These are phyloP conservation scores for Phylloscopus whistleri DNA, from an alignment of 2,113 vertebrate species.

Conservation along the genomic window DNA sequence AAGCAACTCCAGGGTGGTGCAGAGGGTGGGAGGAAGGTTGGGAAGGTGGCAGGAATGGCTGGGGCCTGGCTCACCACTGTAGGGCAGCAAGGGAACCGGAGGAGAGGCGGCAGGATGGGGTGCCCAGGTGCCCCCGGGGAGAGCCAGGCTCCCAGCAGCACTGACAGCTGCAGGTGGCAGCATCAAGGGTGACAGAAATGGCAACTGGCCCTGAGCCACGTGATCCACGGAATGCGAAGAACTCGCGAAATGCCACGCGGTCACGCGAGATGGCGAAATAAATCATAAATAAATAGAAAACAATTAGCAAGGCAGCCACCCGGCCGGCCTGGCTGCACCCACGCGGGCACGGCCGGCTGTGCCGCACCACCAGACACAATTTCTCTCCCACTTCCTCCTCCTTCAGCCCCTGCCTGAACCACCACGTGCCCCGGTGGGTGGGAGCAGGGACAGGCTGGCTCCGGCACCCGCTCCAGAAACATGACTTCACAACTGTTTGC, in stretches of 20 bases:
- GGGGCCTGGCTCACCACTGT: neutral
- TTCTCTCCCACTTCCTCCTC: neutral
- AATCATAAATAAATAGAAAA: neutral
- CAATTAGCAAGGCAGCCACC: neutral
- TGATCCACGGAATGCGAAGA: neutral
- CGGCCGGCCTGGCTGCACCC: neutral
- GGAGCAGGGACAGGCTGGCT: neutral
- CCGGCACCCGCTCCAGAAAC: neutral
- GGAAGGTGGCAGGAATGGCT: neutral
- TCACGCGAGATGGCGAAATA: neutral
- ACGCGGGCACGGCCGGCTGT: neutral
- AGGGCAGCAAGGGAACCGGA: neutral
- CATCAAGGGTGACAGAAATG: neutral
- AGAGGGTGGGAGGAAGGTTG: rapidly evolving
- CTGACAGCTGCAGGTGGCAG: neutral
- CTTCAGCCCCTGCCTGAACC: neutral
- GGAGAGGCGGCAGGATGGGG: neutral
- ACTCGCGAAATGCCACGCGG: neutral
- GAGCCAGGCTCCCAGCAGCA: neutral
- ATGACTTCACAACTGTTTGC: neutral
- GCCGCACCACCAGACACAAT: neutral
- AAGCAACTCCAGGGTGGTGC: neutral
- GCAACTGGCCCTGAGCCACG: neutral
- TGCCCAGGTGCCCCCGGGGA: neutral
- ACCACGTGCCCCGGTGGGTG: rapidly evolving